Base-by-base conservation (phyloP, 1,140 invertebrate genomes). In the Dendroctonus valens region DNA sequence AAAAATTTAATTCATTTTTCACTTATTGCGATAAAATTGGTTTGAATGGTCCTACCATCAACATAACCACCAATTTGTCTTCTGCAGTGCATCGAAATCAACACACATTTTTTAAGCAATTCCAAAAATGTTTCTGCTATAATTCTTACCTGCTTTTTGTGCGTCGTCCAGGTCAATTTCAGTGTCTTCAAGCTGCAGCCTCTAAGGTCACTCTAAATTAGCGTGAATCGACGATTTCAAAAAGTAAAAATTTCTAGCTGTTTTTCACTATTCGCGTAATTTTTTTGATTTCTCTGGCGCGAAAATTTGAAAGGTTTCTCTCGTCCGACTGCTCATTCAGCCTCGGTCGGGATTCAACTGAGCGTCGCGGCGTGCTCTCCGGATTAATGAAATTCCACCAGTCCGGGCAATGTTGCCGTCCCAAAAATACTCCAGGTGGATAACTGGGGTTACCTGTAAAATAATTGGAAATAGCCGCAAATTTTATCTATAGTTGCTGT, bases 281-380 rank as follows among this genome's bases (percentile, higher is more conserved):
- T 37, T n/a, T 41, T 61, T 12, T 40, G 41, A 26, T 26, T 26
- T 26, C 26, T 48, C 61, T 63, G 61, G 54, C 62, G 62, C 62
- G 62, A 65, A 65, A 65, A 65, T 14, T 65, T 65, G 62, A 65
- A 65, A 55, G 11, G 42, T 42, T 52, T 65, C n/a, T 11, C 52
- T 38, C 9, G 7, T 50, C 62, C 62, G 62, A 65, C 62, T 65
- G 62, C 62, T 65, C 44, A 38, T 42, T 58, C n/a, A 38, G 62
- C 62, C 62, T 65, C 62, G 62, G 62, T 65, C 52, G 42, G 62
- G 53, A 57, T 49, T 49, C 37, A 65, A 65, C 62, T 65, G 53
- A 65, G 37, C 12, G 51, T 44, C 53, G 37, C 52, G 62, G 41
- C 41, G 41, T 41, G 41, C 52, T 63, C 39, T 12, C 61, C 61